These are phyloP conservation scores for Rhimphoctona megacephalus DNA, from an alignment of 2,888 invertebrate species.

Conservation along the genomic window DNA sequence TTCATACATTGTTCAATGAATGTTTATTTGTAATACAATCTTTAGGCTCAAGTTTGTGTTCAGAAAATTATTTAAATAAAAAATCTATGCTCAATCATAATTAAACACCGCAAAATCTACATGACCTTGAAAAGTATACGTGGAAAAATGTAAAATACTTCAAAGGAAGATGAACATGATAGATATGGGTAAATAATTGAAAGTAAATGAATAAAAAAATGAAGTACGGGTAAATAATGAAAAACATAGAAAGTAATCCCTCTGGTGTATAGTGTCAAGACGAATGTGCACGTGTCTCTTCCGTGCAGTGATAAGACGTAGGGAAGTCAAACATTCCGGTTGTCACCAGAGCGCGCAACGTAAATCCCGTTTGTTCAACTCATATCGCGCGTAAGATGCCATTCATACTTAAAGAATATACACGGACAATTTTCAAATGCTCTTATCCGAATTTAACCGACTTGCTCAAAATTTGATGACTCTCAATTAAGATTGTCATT, in stretches of 20 bases:
- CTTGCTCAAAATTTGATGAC: constrained; percentile 44
- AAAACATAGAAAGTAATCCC: not conserved
- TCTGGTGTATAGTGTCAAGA: constrained; percentile 11
- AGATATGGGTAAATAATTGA: not conserved
- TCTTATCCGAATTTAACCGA: constrained; percentile 25
- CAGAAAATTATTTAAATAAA: not conserved
- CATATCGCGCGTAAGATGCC: constrained; percentile 21
- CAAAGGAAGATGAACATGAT: not conserved
- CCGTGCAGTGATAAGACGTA: constrained; percentile 16
- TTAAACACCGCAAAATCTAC: not conserved
- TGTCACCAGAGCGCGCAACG: constrained; percentile 52
- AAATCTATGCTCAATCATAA: not conserved
- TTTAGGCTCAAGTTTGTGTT: not conserved
- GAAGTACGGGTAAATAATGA: not conserved
- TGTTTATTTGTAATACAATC: not conserved
- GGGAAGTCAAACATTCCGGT: constrained; percentile 52
- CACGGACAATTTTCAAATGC: constrained; percentile 44
- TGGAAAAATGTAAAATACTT: not conserved
- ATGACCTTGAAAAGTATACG: not conserved
- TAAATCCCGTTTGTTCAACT: constrained; percentile 42
- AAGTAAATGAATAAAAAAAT: not conserved
- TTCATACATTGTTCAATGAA: not conserved
- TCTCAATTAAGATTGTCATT: constrained; percentile 13
- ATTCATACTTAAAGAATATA: constrained; percentile 45
- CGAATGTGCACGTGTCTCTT: constrained; percentile 54